Conservation (phyloP, 2,888 invertebrate species). For the Charanyca ferruginea region DNA sequence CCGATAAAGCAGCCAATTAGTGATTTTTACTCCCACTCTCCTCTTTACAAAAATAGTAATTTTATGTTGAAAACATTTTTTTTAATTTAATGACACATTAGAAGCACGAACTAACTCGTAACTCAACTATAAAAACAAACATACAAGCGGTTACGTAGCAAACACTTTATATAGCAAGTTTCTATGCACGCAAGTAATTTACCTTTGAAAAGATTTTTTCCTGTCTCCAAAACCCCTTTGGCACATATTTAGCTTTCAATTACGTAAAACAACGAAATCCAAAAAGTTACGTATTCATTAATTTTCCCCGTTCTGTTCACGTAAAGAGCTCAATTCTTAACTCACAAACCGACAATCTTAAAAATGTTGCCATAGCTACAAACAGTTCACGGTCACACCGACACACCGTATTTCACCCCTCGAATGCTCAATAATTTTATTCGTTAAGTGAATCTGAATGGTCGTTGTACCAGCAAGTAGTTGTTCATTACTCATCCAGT, state of each 20-base stretch:
- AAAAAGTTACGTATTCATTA: not conserved
- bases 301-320: constrained; percentile 17
- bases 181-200: constrained; percentile 3
- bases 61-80: not conserved
- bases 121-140: constrained; percentile 18
- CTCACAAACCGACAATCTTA: constrained; percentile 2
- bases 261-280: constrained; percentile 12
- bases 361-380: constrained; percentile 32
- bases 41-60: too few species aligned
- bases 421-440: constrained; percentile 14
- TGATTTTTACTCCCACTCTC: too few species aligned
- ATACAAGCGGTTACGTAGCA: constrained; percentile 13
- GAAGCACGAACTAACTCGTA: constrained; percentile 11
- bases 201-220: not conserved
- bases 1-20: too few species aligned
- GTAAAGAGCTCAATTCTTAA: not conserved
- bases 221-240: not conserved
- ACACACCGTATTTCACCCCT: constrained; percentile 22
- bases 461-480: constrained; percentile 21
- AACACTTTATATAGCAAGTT: not conserved
- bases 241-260: not conserved
- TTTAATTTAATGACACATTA: constrained; percentile 8
- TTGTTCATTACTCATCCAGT: constrained; percentile 46
- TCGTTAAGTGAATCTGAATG: constrained; percentile 40
- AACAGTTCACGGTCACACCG: constrained; percentile 28